Percentiles rank a stretch among this genome's conserved stretches.
These are phyloP conservation scores for Cladorhizidae sp. DNA, from an alignment of 37 sponge, comb jelly and placozoan species.

Conservation along the genomic window DNA sequence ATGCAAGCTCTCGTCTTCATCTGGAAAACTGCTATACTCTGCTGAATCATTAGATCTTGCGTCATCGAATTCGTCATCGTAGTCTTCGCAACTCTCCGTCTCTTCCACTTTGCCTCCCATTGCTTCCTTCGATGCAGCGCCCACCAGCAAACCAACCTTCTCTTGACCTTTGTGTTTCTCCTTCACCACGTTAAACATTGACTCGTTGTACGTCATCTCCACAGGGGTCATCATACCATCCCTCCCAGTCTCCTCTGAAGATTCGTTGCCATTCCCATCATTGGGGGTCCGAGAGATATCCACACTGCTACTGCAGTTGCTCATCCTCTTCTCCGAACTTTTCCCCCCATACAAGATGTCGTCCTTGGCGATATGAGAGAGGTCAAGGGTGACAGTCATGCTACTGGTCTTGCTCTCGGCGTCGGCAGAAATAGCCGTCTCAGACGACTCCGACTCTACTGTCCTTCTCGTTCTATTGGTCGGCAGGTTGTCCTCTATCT, in stretches of 20 bases:
- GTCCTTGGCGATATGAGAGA: conserved; percentile 14
- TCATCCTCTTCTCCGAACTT: background rate
- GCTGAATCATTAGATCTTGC: conserved; percentile 14
- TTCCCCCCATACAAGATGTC: background rate
- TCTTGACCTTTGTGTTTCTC: background rate
- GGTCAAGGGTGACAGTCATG: conserved; percentile 14
- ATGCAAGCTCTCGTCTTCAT: background rate
- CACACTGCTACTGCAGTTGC: background rate
- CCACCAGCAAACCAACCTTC: background rate
- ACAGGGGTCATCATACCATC: conserved; percentile 30
- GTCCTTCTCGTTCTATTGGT: background rate
- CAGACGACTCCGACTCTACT: background rate
- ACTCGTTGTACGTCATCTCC: conserved; percentile 5
- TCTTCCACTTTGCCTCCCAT: no score
- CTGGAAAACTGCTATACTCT: conserved; percentile 30
- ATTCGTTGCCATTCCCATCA: background rate
- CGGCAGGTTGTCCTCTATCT: background rate
- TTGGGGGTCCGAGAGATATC: background rate
- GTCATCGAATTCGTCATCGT: background rate
- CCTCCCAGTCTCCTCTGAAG: conserved; percentile 2
- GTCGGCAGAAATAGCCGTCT: background rate
- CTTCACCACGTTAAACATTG: background rate
- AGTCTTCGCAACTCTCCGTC: background rate
- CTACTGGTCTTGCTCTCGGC: conserved; percentile 7
- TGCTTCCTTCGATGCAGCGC: background rate